phyloP scores from a whole-genome alignment of 2,113 vertebrate species.

The human (Homo sapiens) region DNA sequence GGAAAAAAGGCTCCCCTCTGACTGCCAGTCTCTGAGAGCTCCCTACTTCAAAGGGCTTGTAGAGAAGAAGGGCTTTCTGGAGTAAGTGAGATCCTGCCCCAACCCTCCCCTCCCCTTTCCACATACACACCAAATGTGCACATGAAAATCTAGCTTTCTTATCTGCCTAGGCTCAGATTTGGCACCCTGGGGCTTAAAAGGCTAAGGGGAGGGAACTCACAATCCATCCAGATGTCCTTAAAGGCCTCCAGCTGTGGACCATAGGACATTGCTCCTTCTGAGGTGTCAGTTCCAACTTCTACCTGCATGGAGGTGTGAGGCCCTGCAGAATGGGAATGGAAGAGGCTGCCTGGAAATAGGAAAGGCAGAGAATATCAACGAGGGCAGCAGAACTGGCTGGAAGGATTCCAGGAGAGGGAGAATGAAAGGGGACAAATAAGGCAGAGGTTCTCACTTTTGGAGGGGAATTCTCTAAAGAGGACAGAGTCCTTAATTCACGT shows the following conservation, averaged over 20 bases:
- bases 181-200: constrained; percentile 53
- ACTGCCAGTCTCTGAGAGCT: background rate
- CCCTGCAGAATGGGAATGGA: background rate
- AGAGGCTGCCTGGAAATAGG: background rate
- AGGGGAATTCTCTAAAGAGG: background rate
- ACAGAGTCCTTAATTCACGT: background rate
- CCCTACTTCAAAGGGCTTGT: constrained; percentile 35
- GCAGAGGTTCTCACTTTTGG: background rate
- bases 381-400: background rate
- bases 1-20: background rate
- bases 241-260: constrained; percentile 44
- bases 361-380: background rate
- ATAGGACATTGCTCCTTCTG: background rate
- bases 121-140: constrained; percentile 45
- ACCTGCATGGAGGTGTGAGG: constrained; percentile 35
- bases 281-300: background rate
- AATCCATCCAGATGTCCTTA: constrained; percentile 54
- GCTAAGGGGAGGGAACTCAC: background rate
- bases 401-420: background rate
- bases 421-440: background rate
- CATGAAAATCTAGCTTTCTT: constrained; percentile 49
- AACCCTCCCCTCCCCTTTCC: background rate
- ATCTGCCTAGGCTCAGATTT: constrained; percentile 56
- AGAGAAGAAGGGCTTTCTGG: constrained; percentile 60
- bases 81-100: constrained; percentile 10